Base-by-base conservation (phyloP, 1,140 invertebrate genomes). In the Eumaeus atala region DNA sequence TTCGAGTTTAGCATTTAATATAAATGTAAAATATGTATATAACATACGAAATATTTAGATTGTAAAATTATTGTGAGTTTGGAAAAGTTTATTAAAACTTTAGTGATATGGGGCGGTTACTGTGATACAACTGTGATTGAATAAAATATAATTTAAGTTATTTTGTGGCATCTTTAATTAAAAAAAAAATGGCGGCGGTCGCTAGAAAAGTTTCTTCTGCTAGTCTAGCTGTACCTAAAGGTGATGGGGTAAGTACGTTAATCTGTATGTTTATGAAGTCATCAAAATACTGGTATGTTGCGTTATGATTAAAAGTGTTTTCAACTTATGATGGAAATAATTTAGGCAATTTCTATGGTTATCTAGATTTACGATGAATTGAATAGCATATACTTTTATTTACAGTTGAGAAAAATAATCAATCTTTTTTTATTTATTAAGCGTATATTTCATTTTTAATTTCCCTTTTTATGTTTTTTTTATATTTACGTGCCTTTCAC, bases 131-230 rank as follows among this genome's bases (percentile, higher is more conserved):
- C 64, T 74, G 73, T 74, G 73, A 76, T 77, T 67, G 48, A 52
- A 55, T 48, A 34, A 21, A 48, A 48, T 33, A 33, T 50, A 48
- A 16, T 70, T 63, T 68, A 52, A 36, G 63, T 67, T 70, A 65
- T 81, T 67, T 84, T 83, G 75, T 84, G 82, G 77, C 71, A 78
- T 79, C 70, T 72, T 66, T 51, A 56, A 61, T 56, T 63, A 63
- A 68, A 61, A 28, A n/a, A n/a, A 77, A 37, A 16, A 84, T 85
- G 82, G 77, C 82, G 48, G 67, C 82, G 48, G 70, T 81, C 54
- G 71, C 67, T 48, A 79, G 74, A 61, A 85, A 79, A 56, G 61
- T n/a, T n/a, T n/a, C 57, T 55, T 54, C 56, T 51, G 57, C 59
- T 51, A 38, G 36, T 48, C 54, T 67, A 52, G 54, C 56, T 52